Evolutionary conservation across 2,888 invertebrate species (phyloP).

Genomic region (Myopa tessellatipennis): DNA sequence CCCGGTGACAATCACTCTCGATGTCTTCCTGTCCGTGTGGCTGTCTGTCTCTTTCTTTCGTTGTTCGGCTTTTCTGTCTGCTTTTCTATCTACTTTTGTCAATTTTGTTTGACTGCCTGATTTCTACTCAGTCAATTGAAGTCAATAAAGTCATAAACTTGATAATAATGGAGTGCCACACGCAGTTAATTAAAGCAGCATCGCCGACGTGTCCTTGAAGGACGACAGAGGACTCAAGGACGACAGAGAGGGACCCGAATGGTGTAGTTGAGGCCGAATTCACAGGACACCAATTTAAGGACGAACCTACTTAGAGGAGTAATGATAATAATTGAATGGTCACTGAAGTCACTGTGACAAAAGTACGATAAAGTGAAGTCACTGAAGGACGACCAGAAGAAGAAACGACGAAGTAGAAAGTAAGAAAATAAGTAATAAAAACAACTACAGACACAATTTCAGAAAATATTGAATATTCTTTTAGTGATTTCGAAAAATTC

Average conservation of each 20-base stretch:
- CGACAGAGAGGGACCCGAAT: too few relatives aligned
- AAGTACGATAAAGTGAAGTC: neutral
- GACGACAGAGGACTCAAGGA: conserved; percentile 18
- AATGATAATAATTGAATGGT: conserved; percentile 27
- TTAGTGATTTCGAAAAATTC: neutral
- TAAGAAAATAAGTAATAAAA: neutral
- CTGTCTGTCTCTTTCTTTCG: neutral
- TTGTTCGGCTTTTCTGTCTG: neutral
- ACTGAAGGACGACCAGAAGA: too few relatives aligned
- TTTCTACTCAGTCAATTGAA: neutral
- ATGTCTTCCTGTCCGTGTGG: neutral
- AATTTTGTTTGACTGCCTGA: neutral
- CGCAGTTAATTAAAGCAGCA: conserved; percentile 59
- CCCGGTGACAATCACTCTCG: conserved; percentile 10
- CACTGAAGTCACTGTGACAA: neutral
- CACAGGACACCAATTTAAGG: conserved; percentile 19
- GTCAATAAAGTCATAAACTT: conserved; percentile 44
- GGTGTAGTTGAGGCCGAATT: neutral
- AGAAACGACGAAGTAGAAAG: too few relatives aligned
- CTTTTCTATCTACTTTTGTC: neutral
- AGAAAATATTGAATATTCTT: neutral
- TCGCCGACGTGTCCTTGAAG: conserved; percentile 15
- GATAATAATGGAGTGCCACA: conserved; percentile 63
- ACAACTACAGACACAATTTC: neutral
- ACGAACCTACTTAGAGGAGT: neutral